A percentile compares a stretch with the other conserved stretches of the same genome.
These are phyloP conservation scores for Brachyalestes nurse DNA, from an alignment of 2,797 vertebrate species.

Conservation along the genomic window DNA sequence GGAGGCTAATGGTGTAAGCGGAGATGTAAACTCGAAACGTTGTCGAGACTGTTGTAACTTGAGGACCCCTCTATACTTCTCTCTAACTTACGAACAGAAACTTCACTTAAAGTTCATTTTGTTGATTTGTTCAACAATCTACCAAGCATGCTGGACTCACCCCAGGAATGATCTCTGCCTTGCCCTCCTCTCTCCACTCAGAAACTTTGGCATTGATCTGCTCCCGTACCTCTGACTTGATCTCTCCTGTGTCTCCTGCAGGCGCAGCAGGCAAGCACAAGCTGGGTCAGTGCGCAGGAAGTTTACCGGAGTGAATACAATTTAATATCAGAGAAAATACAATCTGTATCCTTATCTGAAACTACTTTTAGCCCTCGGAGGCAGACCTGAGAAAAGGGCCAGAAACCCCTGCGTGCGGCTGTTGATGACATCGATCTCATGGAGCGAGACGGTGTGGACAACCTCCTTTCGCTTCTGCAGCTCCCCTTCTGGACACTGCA, in stretches of 20 bases:
- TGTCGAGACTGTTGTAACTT: too few relatives aligned
- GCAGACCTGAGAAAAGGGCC: constrained; percentile 87
- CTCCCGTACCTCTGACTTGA: constrained; percentile 93
- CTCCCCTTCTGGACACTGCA: constrained; percentile 95
- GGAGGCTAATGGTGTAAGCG: too few relatives aligned
- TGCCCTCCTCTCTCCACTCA: constrained; percentile 95
- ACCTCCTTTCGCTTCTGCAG: constrained; percentile 96
- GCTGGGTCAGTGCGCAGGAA: not conserved
- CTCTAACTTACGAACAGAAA: too few relatives aligned
- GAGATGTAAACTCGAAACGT: too few relatives aligned
- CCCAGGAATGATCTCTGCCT: constrained; percentile 94
- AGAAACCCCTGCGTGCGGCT: constrained; percentile 95
- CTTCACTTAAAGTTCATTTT: not conserved
- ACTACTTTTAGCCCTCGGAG: not conserved
- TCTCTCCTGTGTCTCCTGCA: constrained; percentile 92
- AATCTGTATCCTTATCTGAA: not conserved
- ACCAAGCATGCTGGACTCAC: constrained; percentile 64
- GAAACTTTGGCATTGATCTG: constrained; percentile 98
- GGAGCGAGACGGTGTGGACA: constrained; percentile 92
- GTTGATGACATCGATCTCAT: constrained; percentile 97
- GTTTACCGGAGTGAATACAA: not conserved
- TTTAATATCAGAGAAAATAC: not conserved
- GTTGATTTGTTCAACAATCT: too few relatives aligned
- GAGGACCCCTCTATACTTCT: too few relatives aligned
- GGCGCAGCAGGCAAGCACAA: constrained; percentile 10